These are phyloP conservation scores for Anguilla pacifica DNA, from an alignment of 2,797 vertebrate genomes.

Conservation along the genomic window DNA sequence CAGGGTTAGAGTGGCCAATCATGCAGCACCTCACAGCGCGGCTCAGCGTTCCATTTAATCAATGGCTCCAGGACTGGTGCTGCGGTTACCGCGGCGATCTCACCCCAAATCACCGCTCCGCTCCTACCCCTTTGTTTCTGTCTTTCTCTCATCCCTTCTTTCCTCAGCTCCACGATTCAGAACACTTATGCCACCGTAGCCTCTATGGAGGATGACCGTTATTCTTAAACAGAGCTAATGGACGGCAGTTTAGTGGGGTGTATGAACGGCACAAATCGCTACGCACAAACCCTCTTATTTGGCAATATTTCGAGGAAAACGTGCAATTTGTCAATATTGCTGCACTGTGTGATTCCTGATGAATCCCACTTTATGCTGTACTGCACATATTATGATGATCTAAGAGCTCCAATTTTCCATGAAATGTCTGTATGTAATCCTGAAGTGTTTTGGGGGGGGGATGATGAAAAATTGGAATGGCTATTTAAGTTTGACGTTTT, in stretches of 20 bases:
- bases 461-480: too few species aligned
- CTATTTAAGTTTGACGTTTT: too few species aligned
- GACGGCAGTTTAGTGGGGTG: neutral
- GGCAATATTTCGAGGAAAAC: neutral
- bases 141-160: neutral
- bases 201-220: neutral
- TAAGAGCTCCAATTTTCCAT: too few species aligned
- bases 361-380: too few species aligned
- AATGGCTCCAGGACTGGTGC: neutral
- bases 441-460: too few species aligned
- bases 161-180: neutral
- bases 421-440: too few species aligned
- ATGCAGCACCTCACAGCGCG: neutral
- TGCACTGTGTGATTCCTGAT: neutral
- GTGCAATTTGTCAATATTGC: neutral
- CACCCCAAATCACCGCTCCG: neutral
- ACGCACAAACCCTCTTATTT: neutral
- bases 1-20: neutral
- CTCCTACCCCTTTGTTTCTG: neutral
- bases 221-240: neutral
- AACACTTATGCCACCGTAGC: neutral
- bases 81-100: neutral
- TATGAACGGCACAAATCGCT: neutral
- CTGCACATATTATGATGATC: too few species aligned
- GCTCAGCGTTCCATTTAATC: neutral